Conservation (phyloP, 2,113 vertebrate species). For the Corythaixoides concolor region DNA sequence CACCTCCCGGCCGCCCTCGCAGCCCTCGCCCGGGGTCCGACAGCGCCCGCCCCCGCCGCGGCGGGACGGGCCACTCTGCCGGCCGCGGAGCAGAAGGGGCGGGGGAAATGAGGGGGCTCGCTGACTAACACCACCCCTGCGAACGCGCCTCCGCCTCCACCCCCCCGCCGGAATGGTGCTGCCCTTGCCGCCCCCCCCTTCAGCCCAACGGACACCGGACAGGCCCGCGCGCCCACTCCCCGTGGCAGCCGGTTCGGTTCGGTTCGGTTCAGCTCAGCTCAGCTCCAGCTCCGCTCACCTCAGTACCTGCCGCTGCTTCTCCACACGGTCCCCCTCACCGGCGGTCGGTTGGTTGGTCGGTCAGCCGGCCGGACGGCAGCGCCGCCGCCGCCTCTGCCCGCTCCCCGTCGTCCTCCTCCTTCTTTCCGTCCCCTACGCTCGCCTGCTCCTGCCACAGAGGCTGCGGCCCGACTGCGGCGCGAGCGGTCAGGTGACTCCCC, state of each 20-base stretch:
- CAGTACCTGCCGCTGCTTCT: not conserved
- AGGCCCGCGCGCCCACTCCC: not conserved
- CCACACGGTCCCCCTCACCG: not conserved
- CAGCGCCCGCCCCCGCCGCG: not conserved
- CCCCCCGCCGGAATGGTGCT: not conserved
- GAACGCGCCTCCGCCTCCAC: not conserved
- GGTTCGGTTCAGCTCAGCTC: not conserved
- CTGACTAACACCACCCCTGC: not conserved
- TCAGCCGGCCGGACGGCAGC: not conserved
- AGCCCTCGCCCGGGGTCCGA: not conserved
- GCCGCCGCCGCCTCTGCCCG: not conserved
- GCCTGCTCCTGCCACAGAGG: not conserved
- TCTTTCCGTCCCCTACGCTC: too few relatives aligned
- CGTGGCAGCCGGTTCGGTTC: too few relatives aligned
- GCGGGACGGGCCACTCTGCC: not conserved
- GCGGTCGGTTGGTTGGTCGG: too few relatives aligned
- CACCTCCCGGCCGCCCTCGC: not conserved
- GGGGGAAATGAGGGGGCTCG: not conserved
- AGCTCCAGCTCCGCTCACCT: not conserved
- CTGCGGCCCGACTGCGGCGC: not conserved
- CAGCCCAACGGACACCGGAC: not conserved
- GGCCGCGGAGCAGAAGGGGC: accelerated
- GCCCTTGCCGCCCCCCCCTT: not conserved
- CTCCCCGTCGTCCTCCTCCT: not conserved
- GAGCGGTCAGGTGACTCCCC: not conserved